Conservation (phyloP, 2,888 invertebrate species). For the Phaedon cochleariae region DNA sequence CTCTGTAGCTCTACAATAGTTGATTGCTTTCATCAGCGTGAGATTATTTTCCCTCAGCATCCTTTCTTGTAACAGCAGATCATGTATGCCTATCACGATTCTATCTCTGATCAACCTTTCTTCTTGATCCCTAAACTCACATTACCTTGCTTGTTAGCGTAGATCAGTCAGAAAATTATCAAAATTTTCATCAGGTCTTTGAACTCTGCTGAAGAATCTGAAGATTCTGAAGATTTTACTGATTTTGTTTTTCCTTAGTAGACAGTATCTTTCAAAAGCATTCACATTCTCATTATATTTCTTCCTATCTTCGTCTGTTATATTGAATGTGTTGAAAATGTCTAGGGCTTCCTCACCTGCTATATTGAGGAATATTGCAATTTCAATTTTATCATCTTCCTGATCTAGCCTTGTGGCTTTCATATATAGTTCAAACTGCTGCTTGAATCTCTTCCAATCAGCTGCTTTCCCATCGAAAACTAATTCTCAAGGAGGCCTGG, state of each 20-base stretch:
- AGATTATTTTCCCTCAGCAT: conserved; percentile 2
- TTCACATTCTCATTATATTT: conserved; percentile 30
- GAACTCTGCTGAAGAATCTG: background rate
- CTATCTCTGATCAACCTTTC: conserved; percentile 4
- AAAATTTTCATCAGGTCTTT: background rate
- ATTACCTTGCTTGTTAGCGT: background rate
- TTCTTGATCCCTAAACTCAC: conserved; percentile 10
- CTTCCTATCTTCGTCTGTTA: conserved; percentile 37
- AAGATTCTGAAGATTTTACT: conserved; percentile 17
- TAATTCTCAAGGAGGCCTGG: background rate
- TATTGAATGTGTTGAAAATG: conserved; percentile 40
- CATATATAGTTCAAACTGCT: background rate
- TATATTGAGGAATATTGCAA: no score
- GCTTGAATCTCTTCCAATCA: conserved; percentile 10
- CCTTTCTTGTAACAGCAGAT: conserved; percentile 1
- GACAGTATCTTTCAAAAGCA: conserved; percentile 33
- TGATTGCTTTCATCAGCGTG: conserved; percentile 3
- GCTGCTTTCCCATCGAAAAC: conserved; percentile 2
- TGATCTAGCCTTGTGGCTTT: conserved; percentile 3
- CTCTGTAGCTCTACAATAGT: conserved; percentile 7
- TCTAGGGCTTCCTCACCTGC: conserved; percentile 43
- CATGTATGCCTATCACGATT: conserved; percentile 4
- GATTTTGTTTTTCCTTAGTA: conserved; percentile 19
- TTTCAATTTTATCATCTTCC: conserved; percentile 20
- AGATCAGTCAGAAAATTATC: conserved; percentile 4